These are phyloP conservation scores for Aphaenogaster rudis DNA, from an alignment of 1,140 invertebrate species.

Conservation along the genomic window DNA sequence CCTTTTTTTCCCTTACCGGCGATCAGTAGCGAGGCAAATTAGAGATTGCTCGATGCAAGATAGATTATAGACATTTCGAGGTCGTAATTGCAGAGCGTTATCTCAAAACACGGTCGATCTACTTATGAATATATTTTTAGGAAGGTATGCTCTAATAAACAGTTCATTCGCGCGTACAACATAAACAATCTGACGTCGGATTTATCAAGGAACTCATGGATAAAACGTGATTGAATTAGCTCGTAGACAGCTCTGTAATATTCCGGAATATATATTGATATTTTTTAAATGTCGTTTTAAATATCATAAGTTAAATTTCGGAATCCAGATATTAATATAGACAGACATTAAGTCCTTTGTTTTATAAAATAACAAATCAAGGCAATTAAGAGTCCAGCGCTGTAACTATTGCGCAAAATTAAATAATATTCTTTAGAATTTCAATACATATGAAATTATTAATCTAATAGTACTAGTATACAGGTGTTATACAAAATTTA, in stretches of 20 bases:
- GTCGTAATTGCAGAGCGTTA: slow-evolving; percentile 20
- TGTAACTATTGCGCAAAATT: too few relatives aligned
- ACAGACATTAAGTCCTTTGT: background rate
- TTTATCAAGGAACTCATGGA: slow-evolving; percentile 3
- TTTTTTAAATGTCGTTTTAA: background rate
- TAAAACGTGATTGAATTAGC: background rate
- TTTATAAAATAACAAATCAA: background rate
- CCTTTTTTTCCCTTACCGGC: background rate
- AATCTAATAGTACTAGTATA: too few relatives aligned
- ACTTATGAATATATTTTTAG: slow-evolving; percentile 34
- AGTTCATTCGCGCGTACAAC: background rate
- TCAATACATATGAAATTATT: too few relatives aligned
- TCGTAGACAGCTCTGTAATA: background rate
- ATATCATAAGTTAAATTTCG: background rate
- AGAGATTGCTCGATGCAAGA: slow-evolving; percentile 17
- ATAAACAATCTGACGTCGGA: background rate
- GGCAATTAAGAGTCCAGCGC: too few relatives aligned
- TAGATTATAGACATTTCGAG: slow-evolving; percentile 38
- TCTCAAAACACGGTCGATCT: slow-evolving; percentile 30
- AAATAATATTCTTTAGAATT: too few relatives aligned
- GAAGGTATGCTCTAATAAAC: slow-evolving; percentile 17
- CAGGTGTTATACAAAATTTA: too few relatives aligned
- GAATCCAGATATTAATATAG: background rate
- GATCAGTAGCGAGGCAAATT: slow-evolving; percentile 23
- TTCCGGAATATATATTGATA: background rate